phyloP scores from a whole-genome alignment of 2,113 vertebrate species.

The Xiphophorus hellerii region DNA sequence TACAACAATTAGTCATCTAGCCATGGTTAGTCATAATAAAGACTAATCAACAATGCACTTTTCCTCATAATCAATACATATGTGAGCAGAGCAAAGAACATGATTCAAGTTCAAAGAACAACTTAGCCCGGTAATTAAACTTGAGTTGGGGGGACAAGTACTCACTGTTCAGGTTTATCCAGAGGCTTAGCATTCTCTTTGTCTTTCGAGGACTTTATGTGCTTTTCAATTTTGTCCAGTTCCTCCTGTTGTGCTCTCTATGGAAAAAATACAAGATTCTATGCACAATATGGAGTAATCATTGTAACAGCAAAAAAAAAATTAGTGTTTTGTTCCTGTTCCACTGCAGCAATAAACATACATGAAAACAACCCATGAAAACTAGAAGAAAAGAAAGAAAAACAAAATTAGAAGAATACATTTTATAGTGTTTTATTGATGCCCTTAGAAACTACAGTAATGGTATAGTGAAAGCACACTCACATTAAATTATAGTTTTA shows the following conservation, averaged over 20 bases:
- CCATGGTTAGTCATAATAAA: background rate
- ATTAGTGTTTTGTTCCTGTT: background rate
- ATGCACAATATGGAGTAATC: background rate
- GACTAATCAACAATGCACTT: background rate
- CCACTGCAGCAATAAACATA: too few relatives aligned
- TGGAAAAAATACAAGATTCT: constrained; percentile 45
- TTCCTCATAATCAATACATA: background rate
- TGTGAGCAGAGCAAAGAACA: background rate
- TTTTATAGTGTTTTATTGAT: too few relatives aligned
- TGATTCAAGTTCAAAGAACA: background rate
- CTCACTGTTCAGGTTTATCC: constrained; percentile 99
- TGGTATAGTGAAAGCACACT: too few relatives aligned
- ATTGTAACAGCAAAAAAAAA: background rate
- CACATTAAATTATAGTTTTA: too few relatives aligned
- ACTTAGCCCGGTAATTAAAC: too few relatives aligned
- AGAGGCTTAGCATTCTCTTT: constrained; percentile 91
- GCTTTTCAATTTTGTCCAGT: constrained; percentile 96
- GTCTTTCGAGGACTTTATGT: constrained; percentile 90
- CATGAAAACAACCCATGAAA: too few relatives aligned
- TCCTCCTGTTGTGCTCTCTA: constrained; percentile 97
- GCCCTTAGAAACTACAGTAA: too few relatives aligned
- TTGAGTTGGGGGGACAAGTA: background rate
- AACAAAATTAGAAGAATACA: too few relatives aligned
- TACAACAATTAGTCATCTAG: too few relatives aligned
- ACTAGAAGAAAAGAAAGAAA: too few relatives aligned